Conservation (phyloP, 2,888 invertebrate genomes). For the Prenolepis imparis region DNA sequence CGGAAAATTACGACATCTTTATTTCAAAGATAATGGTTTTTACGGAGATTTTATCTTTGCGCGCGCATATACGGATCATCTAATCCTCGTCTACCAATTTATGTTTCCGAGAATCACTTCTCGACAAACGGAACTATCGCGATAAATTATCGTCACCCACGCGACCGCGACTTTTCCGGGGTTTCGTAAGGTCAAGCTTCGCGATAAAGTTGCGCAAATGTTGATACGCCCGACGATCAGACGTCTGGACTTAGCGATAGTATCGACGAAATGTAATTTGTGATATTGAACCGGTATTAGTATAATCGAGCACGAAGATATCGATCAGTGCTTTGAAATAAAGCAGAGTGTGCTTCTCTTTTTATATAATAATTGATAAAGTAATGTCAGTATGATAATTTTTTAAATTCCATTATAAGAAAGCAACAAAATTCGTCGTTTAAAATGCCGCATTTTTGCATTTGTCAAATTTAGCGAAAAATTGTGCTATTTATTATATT, state of each 20-base stretch:
- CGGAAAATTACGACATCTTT: constrained; percentile 1
- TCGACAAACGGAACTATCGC: constrained; percentile 59
- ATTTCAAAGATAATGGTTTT: not conserved
- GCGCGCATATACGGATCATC: not conserved
- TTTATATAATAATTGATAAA: not conserved
- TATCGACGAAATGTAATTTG: not conserved
- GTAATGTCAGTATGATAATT: not conserved
- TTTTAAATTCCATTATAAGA: not conserved
- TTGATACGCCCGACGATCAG: constrained; percentile 48
- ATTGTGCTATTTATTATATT: constrained; percentile 5
- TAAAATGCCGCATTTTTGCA: too few relatives aligned
- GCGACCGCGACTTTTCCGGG: constrained; percentile 71
- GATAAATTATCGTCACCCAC: constrained; percentile 74
- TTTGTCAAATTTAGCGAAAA: not conserved
- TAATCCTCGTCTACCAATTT: constrained; percentile 29
- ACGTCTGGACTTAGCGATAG: constrained; percentile 12
- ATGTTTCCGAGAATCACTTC: constrained; percentile 54
- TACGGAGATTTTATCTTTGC: constrained; percentile 12
- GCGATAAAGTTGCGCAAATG: constrained; percentile 61
- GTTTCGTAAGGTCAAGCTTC: constrained; percentile 69
- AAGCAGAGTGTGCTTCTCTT: not conserved
- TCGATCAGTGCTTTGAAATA: not conserved
- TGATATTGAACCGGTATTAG: not conserved
- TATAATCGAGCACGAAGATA: not conserved
- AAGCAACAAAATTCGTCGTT: not conserved